Base-by-base conservation (phyloP, 2,888 invertebrate genomes). In the Drosophila picticornis region DNA sequence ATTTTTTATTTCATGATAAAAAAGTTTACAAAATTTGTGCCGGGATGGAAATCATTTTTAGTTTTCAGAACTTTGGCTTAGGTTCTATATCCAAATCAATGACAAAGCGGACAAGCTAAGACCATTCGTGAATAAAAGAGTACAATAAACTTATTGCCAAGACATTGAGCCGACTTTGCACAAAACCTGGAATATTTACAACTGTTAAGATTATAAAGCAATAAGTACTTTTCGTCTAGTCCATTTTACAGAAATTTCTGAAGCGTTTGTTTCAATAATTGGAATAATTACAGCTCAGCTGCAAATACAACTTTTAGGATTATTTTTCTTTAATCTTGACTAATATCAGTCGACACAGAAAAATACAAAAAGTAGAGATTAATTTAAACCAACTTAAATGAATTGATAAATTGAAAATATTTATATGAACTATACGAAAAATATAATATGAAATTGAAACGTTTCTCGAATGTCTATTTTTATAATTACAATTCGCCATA, bases 401-500 rank as follows among this genome's bases (percentile, higher is more conserved):
- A 16, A 25, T 16, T 46, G 13, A 7, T 13, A 13, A 32, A 32
- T 32, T 32, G 4, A 22, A 46, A 46, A n/a, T 43, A n/a, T n/a
- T 11, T n/a, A 11, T n/a, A 4, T 11, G 2, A n/a, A n/a, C 43
- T 4, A 4, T 5, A 22, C 22, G 0, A 46, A 13, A 46, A 4
- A 22, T 4, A 22, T 16, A 1, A 46, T 7, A 22, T 25, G 25
- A 9, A 16, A 4, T 2, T 13, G 7, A 16, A 22, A 7, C 13
- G 13, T 46, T 46, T 46, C 9, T 46, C 25, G 46, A 46, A 25
- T 4, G 2, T 9, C 1, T 46, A 25, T 13, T 52, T 51, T 31
- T 46, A 58, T 77, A 77, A 73, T 77, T 77, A 63, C 53, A 63
- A 63, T 62, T 69, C 25, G 38, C 46, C 59, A 73, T 73, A 73